Percentiles rank a stretch among this genome's conserved stretches.
Evolutionary conservation across 2,888 invertebrate genomes (phyloP).

Genomic region (Drosophila leonis): DNA sequence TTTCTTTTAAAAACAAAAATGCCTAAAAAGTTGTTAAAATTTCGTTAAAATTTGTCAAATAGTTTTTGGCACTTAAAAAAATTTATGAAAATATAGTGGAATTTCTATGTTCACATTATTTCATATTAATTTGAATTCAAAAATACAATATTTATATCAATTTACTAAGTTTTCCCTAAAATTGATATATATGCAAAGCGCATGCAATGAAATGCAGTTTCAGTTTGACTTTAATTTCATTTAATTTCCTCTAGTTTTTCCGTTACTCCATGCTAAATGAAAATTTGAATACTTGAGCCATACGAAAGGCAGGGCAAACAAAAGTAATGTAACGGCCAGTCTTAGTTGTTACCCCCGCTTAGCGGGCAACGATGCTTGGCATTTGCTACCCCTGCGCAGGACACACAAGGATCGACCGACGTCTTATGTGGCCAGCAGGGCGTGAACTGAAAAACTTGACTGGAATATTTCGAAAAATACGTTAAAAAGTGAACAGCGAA

Average conservation of each 20-base stretch:
- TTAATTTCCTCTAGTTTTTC: conserved; percentile 4
- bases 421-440: conserved; percentile 55
- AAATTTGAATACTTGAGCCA: conserved; percentile 6
- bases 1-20: too few species aligned
- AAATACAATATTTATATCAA: too few species aligned
- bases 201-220: background rate
- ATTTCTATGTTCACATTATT: too few species aligned
- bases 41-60: too few species aligned
- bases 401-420: conserved; percentile 35
- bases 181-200: background rate
- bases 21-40: too few species aligned
- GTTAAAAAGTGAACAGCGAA: conserved; percentile 58
- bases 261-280: background rate
- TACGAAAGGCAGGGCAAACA: background rate
- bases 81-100: too few species aligned
- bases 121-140: too few species aligned
- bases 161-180: too few species aligned
- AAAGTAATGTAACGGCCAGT: conserved; percentile 35
- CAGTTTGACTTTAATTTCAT: background rate
- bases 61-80: too few species aligned
- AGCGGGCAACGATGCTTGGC: conserved; percentile 40
- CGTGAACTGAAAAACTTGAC: conserved; percentile 60
- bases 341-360: background rate
- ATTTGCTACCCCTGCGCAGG: conserved; percentile 42
- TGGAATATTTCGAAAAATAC: conserved; percentile 50